Evolutionary conservation across 2,888 invertebrate genomes (phyloP), one percentile per base, ranked within the genome.

Genomic region (Nasonovia ribisnigri): DNA sequence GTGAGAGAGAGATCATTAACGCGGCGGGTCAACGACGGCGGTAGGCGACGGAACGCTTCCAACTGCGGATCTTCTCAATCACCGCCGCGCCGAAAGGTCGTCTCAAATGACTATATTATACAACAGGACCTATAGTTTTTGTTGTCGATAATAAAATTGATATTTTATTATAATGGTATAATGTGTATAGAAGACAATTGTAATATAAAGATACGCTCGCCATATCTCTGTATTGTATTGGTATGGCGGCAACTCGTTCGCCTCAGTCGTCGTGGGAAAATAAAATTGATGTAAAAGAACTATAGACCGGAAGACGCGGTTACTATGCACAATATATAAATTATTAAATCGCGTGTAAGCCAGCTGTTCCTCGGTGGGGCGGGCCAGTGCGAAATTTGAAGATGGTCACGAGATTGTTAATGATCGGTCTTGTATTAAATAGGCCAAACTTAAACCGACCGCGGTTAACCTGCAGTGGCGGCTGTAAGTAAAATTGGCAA

Each of bases 11-110:
- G 84, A 91, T 84, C 91, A 29, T 91, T 84, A 84, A 91, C 51
- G 54, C 91, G 36, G 84, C 29, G 84, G 91, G 91, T 91, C 91
- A 91, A 91, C 91, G 91, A 91, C 90, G 84, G 42, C 26, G 84
- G 42, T 26, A 42, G 43, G 42, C 51, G 67, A 43, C 84, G 91
- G 54, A 84, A 91, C 91, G 84, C 84, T 51, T 42, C 90, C 84
- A 8, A 91, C 51, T 26, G 84, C 42, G 24, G 51, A 88, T 29
- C n/a, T 29, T 1, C 42, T 29, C 3, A 0, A 43, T 29, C 29
- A 4, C 11, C 13, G 43, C 16, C 29, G 3, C 29, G 46, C 6
- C 43, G 46, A 48, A 86, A 57, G 88, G 88, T 57, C 57, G 54
- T 29, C 36, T 36, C 36, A 42, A 77, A 36, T 42, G 20, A 36